phyloP scores from a whole-genome alignment of 2,888 invertebrate species.

The Temnothorax unifasciatus region DNA sequence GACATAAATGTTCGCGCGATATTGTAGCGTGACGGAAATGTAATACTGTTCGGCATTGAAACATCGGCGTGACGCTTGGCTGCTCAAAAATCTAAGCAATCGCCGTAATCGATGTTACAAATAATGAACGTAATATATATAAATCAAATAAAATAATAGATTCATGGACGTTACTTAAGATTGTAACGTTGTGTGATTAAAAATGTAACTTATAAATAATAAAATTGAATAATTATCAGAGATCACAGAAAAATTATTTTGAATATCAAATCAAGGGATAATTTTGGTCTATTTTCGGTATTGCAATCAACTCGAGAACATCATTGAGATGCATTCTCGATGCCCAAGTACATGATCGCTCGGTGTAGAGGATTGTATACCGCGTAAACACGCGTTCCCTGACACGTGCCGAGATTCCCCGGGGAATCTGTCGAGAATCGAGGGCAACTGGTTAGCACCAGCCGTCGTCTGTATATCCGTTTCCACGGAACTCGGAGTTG shows the following conservation, averaged over 20 bases:
- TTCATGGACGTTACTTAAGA: neutral
- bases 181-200: neutral
- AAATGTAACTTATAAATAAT: neutral
- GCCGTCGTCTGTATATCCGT: constrained; percentile 1
- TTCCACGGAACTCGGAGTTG: constrained; percentile 42
- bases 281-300: neutral
- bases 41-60: neutral
- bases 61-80: neutral
- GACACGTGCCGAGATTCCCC: constrained; percentile 60
- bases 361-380: constrained; percentile 39
- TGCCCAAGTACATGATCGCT: constrained; percentile 24
- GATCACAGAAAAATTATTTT: neutral
- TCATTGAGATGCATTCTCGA: constrained; percentile 32
- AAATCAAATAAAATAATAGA: neutral
- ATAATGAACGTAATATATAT: neutral
- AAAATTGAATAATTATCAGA: neutral
- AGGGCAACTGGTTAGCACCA: constrained; percentile 55
- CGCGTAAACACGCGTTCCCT: constrained; percentile 62
- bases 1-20: neutral
- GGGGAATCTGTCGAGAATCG: constrained; percentile 64
- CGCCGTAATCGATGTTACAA: neutral
- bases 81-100: neutral
- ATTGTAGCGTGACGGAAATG: neutral
- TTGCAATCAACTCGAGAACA: neutral
- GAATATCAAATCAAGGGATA: neutral